Evolutionary conservation across 2,888 invertebrate genomes (phyloP), one percentile per base, ranked within the genome.

Genomic region (Tinea pellionella): DNA sequence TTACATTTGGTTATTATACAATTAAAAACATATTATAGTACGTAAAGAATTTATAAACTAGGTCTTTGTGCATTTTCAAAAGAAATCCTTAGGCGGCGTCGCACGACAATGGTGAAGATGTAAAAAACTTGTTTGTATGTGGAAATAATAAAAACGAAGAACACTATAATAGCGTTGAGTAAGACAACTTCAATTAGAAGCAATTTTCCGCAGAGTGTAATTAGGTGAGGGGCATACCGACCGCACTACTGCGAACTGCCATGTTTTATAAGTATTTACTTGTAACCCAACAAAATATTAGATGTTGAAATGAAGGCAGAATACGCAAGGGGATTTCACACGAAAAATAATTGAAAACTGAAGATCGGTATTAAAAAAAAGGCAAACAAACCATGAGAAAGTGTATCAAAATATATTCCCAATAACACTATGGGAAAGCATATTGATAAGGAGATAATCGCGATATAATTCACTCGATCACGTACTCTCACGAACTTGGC

Each of bases 101-200:
- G 9, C 37, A 37, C 37, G 37, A 37, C 37, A 37, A 37, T 37
- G 37, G 37, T n/a, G 9, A 37, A 37, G 37, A 37, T 37, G 37
- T 37, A 6, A 37, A 30, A 37, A 37, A 37, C 37, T 37, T 37
- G 37, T 37, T 37, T 37, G 3, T 37, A 37, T 37, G 37, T 37
- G 9, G 37, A 37, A 37, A 37, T 37, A 37, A 37, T 37, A 37
- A 37, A 37, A 37, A 9, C 37, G 37, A 37, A 37, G 4, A 16
- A 47, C 9, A 47, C 47, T 16, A 47, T 18, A 47, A 55, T 19
- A 15, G 24, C 19, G 55, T 55, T 55, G 55, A 29, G 55, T 55
- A 55, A 55, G 55, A 55, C 15, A 51, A 51, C 55, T 55, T 24
- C 55, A 55, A 55, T 55, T 55, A 55, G 55, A 55, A 9, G 55